Conservation (phyloP, 2,113 vertebrate genomes). For the Megaceryle torquata region DNA sequence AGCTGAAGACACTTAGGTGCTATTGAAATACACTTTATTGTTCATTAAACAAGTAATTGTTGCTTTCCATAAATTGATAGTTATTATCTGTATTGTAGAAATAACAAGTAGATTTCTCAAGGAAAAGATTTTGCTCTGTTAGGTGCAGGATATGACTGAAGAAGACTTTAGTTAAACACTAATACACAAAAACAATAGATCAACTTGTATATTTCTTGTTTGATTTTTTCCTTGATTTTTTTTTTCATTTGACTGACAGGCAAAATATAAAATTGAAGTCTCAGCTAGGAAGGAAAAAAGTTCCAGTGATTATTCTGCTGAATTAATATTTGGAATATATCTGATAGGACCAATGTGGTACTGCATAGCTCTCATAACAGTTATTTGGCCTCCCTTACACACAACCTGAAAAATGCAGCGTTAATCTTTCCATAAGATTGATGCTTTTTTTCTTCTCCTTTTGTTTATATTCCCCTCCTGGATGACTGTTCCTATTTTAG, state of each 20-base stretch:
- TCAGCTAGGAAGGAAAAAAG: not conserved
- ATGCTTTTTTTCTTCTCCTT: accelerated
- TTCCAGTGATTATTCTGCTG: not conserved
- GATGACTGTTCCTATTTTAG: not conserved
- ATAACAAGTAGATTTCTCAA: not conserved
- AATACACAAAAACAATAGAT: not conserved
- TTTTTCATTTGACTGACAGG: not conserved
- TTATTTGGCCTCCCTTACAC: not conserved
- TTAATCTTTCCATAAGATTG: not conserved
- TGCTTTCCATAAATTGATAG: not conserved
- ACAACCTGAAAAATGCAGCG: not conserved
- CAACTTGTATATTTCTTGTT: not conserved
- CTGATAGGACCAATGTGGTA: not conserved
- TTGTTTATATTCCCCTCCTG: not conserved
- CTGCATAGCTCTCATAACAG: not conserved
- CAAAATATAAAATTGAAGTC: not conserved
- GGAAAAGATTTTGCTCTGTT: not conserved
- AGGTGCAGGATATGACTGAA: not conserved
- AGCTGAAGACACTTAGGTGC: not conserved
- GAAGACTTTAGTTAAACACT: not conserved
- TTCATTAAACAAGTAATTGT: not conserved
- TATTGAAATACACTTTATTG: not conserved
- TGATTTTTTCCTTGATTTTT: not conserved
- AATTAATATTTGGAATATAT: not conserved
- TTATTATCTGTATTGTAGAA: not conserved